Base-by-base conservation (phyloP, 2,113 vertebrate genomes). In the Anoura caudifer region DNA sequence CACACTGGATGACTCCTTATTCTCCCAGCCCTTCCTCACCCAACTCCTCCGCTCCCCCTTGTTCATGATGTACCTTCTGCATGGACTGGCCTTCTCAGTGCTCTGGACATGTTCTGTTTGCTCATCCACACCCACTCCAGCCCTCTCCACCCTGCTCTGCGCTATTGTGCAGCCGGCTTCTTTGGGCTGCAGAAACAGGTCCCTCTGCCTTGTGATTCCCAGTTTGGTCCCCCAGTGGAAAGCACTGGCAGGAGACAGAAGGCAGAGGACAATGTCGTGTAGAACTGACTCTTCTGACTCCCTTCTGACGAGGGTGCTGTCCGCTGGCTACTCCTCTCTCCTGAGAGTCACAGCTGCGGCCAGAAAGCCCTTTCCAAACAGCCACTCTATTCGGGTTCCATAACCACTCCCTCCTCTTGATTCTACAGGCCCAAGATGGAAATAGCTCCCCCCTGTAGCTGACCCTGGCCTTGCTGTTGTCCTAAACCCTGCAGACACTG, bases 1-100 rank as follows among this genome's bases (percentile, higher is more conserved):
- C 19, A 7, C 2, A 4, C 19, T 3, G 10, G 7, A 0, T 2
- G 47, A 15, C 52, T 61, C 65, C 15, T 54, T 17, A 15, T 15
- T 67, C 43, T 26, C n/a, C 16, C 61, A n/a, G 45, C 1, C 33
- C 17, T 45, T 70, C 36, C 14, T 70, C 36, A 2, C 4, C 65
- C 13, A 11, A 26, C 15, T 45, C 17, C 5, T 45, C 19, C 7
- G 2, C 38, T 1, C 19, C 8, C 28, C 8, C 28, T 61, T 45
- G 19, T 17, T 67, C 3, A 36, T 5, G 13, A 17, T 4, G 14
- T 10, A 1, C 11, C 16, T 28, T 94, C 80, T 24, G 6, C 26
- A 10, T 13, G 80, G 3, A 20, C 16, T 52, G 2, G 13, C 50
- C 43, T 65, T 59, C 45, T 65, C n/a, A 28, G 13, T 17, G 7